These are phyloP conservation scores for Drosophila punjabiensis DNA, from an alignment of 1,140 invertebrate genomes.

Conservation along the genomic window DNA sequence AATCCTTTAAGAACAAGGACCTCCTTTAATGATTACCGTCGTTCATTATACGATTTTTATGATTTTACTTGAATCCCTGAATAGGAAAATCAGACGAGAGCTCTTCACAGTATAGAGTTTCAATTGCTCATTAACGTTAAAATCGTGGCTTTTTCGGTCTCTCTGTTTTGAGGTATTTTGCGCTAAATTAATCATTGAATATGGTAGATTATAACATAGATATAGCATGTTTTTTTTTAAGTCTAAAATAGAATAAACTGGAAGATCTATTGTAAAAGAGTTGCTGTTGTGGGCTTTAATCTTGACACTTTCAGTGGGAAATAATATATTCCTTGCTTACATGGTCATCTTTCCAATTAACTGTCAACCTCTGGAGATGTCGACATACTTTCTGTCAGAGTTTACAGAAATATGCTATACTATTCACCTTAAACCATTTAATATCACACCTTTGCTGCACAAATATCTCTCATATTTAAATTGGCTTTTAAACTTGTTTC, in stretches of 20 bases:
- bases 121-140: background rate
- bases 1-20: constrained; percentile 44
- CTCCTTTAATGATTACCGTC: background rate
- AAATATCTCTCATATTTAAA: background rate
- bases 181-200: background rate
- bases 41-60: background rate
- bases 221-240: background rate
- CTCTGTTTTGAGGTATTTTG: background rate
- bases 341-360: too few relatives aligned
- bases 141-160: too few relatives aligned
- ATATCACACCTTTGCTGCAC: background rate
- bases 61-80: background rate
- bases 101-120: background rate
- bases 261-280: too few relatives aligned
- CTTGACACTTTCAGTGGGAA: too few relatives aligned
- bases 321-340: too few relatives aligned
- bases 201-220: background rate
- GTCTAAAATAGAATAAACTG: too few relatives aligned
- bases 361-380: too few relatives aligned
- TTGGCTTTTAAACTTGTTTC: background rate
- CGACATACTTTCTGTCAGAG: background rate
- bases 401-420: background rate
- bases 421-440: background rate
- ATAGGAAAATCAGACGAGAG: constrained; percentile 7
- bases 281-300: too few relatives aligned